These are phyloP conservation scores for Cyclargus thomasi DNA, from an alignment of 1,140 invertebrate species.

Conservation along the genomic window DNA sequence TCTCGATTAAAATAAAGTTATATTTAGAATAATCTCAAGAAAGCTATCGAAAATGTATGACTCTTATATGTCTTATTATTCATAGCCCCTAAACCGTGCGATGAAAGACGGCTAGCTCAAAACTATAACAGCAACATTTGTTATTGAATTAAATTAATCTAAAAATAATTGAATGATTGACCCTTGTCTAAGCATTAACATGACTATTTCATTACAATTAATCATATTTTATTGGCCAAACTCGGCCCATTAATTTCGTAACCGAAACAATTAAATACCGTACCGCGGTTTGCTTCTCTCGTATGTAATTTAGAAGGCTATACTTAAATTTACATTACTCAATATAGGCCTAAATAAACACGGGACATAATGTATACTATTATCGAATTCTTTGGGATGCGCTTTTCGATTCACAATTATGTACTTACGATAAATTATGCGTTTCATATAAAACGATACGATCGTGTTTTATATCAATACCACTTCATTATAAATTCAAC, in stretches of 20 bases:
- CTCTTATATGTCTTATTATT: too few species aligned
- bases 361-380: slow-evolving; percentile 44
- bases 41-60: too few species aligned
- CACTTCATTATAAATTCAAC: neutral
- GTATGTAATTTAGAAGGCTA: slow-evolving; percentile 22
- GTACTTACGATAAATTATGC: slow-evolving; percentile 62
- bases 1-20: too few species aligned
- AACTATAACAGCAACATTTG: slow-evolving; percentile 1
- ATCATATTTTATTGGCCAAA: neutral
- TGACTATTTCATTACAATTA: neutral
- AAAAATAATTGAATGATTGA: neutral
- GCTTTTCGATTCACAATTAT: slow-evolving; percentile 55
- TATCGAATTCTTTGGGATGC: slow-evolving; percentile 39
- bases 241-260: neutral
- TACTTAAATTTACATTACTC: slow-evolving; percentile 30
- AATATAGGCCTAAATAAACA: slow-evolving; percentile 37
- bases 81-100: too few species aligned
- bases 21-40: too few species aligned
- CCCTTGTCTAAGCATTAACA: neutral
- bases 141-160: neutral
- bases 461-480: neutral
- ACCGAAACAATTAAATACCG: neutral
- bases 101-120: neutral
- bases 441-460: slow-evolving; percentile 35
- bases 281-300: neutral